Base-by-base conservation (phyloP, 2,888 invertebrate species). In the Odontothrips loti region DNA sequence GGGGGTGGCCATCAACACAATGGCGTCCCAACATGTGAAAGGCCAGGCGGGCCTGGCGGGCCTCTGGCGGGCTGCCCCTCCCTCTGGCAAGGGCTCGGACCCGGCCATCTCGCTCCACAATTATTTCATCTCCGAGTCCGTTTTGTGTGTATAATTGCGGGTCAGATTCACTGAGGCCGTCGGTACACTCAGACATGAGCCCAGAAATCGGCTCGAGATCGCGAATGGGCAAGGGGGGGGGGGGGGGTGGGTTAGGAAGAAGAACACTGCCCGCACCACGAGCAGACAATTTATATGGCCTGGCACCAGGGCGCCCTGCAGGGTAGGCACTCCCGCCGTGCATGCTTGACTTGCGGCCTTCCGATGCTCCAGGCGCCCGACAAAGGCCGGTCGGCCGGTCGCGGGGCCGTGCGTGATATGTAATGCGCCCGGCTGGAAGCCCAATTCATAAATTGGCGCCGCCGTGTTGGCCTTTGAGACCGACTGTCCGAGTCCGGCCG, bases 71-170 rank as follows among this genome's bases (percentile, higher is more conserved):
- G 58, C 34, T 43, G 34, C 34, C 34, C 8, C 68, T 2, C 68
- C 23, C 23, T 11, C 63, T 63, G 63, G 51, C 51, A 20, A 17
- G 15, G 51, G 34, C 34, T 51, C 63, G 63, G 3, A 3, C 68
- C 11, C 68, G 23, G 23, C 68, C 68, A 68, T 68, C 68, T 68
- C 68, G 68, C 68, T 23, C 20, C n/a, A 68, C 68, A 68, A 68
- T 68, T 68, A 68, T 68, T 68, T 23, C 68, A 68, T 68, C 68
- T 23, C 68, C 23, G 68, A 20, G 23, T 68, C 68, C 68, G 68
- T 68, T 68, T 68, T 68, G 68, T 68, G 68, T 68, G 68, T n/a
- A 68, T 68, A 68, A 68, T 68, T 68, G 68, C 23, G 68, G 51
- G 34, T 43, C 51, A 51, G 51, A 51, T 51, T 20, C 51, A 20